phyloP scores from a whole-genome alignment of 2,113 vertebrate genomes.

The Mus spicilegus region DNA sequence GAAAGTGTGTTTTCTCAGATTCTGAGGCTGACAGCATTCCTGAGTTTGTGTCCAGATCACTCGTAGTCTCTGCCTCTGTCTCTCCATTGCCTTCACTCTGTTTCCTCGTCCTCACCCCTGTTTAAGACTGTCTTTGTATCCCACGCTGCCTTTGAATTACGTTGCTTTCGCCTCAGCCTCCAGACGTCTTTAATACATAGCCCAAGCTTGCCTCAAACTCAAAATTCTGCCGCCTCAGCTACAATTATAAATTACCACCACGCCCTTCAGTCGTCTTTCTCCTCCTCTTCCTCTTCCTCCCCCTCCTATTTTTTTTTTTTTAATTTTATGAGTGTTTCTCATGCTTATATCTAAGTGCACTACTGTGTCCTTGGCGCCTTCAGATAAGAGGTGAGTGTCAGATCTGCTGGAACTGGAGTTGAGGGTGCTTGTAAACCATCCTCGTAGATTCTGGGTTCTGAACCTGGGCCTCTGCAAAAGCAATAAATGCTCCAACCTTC shows the following conservation, averaged over 20 bases:
- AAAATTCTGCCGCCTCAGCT: not conserved
- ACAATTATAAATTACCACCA: not conserved
- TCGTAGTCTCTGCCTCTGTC: not conserved
- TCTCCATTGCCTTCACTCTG: not conserved
- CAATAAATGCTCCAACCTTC: not conserved
- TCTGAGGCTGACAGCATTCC: not conserved
- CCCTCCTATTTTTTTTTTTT: not conserved
- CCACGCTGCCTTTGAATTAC: not conserved
- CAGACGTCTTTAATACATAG: not conserved
- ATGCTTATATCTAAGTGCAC: not conserved
- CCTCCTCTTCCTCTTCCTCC: no score
- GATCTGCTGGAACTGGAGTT: not conserved
- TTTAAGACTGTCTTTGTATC: not conserved
- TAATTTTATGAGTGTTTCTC: not conserved
- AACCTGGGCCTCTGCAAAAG: not conserved
- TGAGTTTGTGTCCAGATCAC: not conserved
- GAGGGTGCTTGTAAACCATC: not conserved
- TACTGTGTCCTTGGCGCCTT: not conserved
- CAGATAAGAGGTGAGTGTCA: not conserved
- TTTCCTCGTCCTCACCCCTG: not conserved
- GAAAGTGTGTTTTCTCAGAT: not conserved
- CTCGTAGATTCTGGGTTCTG: not conserved
- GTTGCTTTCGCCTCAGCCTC: not conserved
- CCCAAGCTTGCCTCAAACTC: not conserved
- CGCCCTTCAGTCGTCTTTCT: not conserved